A percentile compares a stretch with the other conserved stretches of the same genome.
phyloP scores from a whole-genome alignment of 64 coral and sea anemone species.

The Exaiptasia diaphana region DNA sequence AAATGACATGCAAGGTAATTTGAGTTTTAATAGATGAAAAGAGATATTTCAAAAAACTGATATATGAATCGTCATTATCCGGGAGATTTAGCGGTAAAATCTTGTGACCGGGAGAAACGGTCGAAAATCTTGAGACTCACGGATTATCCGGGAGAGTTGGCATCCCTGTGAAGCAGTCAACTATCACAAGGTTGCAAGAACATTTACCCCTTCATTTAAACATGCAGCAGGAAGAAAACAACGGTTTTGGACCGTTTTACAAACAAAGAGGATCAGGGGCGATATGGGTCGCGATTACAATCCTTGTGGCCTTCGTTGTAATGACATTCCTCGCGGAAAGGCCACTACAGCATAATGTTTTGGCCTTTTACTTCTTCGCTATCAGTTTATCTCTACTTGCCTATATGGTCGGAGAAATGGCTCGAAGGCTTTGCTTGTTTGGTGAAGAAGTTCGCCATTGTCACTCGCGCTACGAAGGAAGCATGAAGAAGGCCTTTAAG shows the following conservation, averaged over 20 bases:
- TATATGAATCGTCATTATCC: too few relatives aligned
- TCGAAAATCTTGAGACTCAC: too few relatives aligned
- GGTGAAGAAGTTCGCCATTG: conserved; percentile 53
- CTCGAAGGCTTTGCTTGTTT: conserved; percentile 38
- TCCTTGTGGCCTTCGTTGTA: not conserved
- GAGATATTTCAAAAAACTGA: too few relatives aligned
- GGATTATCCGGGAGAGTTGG: too few relatives aligned
- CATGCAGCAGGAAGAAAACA: conserved; percentile 52
- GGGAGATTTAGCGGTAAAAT: too few relatives aligned
- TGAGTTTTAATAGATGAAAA: too few relatives aligned
- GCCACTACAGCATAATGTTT: not conserved
- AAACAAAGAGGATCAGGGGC: conserved; percentile 19
- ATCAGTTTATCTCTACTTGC: conserved; percentile 21
- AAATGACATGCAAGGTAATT: too few relatives aligned
- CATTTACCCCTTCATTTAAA: too few relatives aligned
- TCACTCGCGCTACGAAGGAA: conserved; percentile 59
- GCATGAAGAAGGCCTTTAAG: not conserved
- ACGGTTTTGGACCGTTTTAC: conserved; percentile 53
- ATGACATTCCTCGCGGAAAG: not conserved
- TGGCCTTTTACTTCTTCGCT: not conserved
- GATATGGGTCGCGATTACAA: not conserved
- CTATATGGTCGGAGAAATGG: conserved; percentile 22
- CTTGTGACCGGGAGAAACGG: too few relatives aligned
- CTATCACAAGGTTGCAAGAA: too few relatives aligned
- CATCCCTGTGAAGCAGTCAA: too few relatives aligned